These are phyloP conservation scores for Ibycter americanus DNA, from an alignment of 2,797 vertebrate genomes.

Conservation along the genomic window DNA sequence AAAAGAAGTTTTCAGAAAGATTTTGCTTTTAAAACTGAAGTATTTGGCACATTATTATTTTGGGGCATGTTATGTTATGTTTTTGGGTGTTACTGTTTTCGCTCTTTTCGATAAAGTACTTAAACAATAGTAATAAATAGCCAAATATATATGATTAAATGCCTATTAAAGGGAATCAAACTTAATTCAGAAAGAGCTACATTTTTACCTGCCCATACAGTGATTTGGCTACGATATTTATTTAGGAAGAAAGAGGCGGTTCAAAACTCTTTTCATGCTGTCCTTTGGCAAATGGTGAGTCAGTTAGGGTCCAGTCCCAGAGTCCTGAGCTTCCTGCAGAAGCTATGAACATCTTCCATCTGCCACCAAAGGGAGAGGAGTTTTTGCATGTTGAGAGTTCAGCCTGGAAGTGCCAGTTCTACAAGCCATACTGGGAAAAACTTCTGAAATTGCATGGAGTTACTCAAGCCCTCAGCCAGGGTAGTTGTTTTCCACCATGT, in stretches of 20 bases:
- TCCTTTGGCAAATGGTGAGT: not conserved
- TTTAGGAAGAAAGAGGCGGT: not conserved
- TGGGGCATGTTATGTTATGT: not conserved
- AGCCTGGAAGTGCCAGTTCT: not conserved
- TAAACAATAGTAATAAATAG: not conserved
- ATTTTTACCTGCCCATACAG: not conserved
- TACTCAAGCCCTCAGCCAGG: not conserved
- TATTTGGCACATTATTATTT: not conserved
- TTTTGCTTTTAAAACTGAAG: not conserved
- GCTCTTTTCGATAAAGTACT: not conserved
- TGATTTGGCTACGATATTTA: not conserved
- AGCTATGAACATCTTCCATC: not conserved
- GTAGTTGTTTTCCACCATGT: not conserved
- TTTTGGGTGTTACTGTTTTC: not conserved
- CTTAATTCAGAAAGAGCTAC: not conserved
- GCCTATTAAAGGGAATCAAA: not conserved
- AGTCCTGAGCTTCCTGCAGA: not conserved
- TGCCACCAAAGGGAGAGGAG: not conserved
- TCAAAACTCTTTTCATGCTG: not conserved
- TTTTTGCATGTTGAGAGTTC: not conserved
- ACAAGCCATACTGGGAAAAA: not conserved
- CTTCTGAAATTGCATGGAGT: not conserved
- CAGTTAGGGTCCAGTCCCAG: not conserved
- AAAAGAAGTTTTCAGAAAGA: not conserved
- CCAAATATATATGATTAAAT: not conserved